Percentiles rank a stretch among this genome's conserved stretches.
Conservation (phyloP, 2,113 vertebrate species). For the Neofelis nebulosa region DNA sequence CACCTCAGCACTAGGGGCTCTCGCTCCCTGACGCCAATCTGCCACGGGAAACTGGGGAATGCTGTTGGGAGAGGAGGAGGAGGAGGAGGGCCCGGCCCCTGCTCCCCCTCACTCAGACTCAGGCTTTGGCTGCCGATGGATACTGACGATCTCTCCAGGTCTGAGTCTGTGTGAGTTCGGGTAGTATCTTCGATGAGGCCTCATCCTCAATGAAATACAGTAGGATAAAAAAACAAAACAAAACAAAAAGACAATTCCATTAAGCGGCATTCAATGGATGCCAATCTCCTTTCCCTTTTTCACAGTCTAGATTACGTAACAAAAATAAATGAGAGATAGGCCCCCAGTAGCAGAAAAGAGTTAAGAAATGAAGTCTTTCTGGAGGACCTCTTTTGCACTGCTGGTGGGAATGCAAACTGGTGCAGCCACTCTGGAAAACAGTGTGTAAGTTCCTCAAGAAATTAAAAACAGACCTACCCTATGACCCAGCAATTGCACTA, state of each 20-base stretch:
- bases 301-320: background rate
- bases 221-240: background rate
- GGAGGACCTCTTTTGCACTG: too few species aligned
- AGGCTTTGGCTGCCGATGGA: background rate
- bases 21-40: background rate
- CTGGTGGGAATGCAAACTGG: too few species aligned
- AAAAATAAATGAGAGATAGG: background rate
- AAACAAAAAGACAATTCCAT: background rate
- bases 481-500: too few species aligned
- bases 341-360: background rate
- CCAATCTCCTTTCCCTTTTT: background rate
- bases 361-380: background rate
- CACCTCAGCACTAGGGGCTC: conserved; percentile 43
- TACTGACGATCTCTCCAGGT: background rate
- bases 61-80: conserved; percentile 12
- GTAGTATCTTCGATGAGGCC: background rate
- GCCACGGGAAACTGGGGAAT: background rate
- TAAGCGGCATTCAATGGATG: background rate
- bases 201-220: background rate
- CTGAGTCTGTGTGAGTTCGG: background rate
- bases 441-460: too few species aligned
- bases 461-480: too few species aligned
- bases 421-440: too few species aligned
- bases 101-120: background rate
- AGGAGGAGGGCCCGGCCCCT: background rate